Percentiles rank a stretch among this genome's conserved stretches.
These are phyloP conservation scores for Lagopus leucura DNA, from an alignment of 2,113 vertebrate species.

Conservation along the genomic window DNA sequence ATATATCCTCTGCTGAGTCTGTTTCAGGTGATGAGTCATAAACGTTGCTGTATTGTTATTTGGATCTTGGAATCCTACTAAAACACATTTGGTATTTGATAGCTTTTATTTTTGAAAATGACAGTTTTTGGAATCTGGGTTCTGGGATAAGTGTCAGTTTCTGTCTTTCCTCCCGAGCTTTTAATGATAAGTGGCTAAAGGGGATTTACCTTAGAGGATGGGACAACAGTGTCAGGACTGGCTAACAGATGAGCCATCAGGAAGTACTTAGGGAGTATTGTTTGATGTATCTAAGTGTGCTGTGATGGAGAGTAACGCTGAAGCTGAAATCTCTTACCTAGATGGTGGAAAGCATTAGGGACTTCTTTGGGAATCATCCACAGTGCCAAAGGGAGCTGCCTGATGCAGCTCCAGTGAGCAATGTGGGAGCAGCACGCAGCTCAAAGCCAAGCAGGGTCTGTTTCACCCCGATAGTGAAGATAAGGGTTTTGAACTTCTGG, in stretches of 20 bases:
- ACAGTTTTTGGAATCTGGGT: not conserved
- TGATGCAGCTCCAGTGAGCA: not conserved
- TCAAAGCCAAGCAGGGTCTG: not conserved
- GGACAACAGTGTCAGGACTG: not conserved
- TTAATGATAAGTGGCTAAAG: conserved; percentile 6
- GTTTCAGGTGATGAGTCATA: not conserved
- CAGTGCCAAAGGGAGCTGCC: not conserved
- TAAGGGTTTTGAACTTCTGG: not conserved
- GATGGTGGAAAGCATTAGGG: not conserved
- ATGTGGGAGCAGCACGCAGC: not conserved
- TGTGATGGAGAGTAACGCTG: not conserved
- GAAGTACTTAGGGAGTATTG: fast-evolving
- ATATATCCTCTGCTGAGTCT: not conserved
- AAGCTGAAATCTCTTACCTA: not conserved
- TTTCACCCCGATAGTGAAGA: not conserved
- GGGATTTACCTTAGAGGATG: conserved; percentile 31
- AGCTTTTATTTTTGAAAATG: not conserved
- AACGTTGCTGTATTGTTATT: not conserved
- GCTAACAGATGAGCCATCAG: not conserved
- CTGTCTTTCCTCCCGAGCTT: not conserved
- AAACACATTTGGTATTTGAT: not conserved
- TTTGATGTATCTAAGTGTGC: not conserved
- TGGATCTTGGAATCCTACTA: conserved; percentile 1
- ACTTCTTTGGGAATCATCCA: not conserved
- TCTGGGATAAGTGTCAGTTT: conserved; percentile 23